Percentiles rank a stretch among this genome's conserved stretches.
Conservation (phyloP, 2,113 vertebrate species). For the Cheirogaleus medius region DNA sequence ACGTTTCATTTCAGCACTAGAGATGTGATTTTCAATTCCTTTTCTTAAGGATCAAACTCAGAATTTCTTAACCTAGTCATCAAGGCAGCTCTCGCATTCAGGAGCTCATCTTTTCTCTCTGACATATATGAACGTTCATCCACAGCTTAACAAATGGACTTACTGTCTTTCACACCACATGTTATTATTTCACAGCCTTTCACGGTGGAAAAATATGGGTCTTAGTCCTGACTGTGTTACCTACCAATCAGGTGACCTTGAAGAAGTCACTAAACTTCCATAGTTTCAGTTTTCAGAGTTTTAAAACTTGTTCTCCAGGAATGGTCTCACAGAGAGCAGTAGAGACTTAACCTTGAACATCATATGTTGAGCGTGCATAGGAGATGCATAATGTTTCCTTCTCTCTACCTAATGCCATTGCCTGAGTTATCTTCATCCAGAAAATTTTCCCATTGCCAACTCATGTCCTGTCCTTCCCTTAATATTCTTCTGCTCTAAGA, state of each 20-base stretch:
- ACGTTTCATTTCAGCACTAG: constrained; percentile 13
- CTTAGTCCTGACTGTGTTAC: not conserved
- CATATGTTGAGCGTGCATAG: not conserved
- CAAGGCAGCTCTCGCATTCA: not conserved
- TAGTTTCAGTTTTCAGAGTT: not conserved
- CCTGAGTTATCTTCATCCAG: not conserved
- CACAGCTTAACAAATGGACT: not conserved
- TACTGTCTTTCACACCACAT: not conserved
- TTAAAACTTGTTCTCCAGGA: not conserved
- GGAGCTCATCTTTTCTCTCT: not conserved
- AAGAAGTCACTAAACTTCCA: not conserved
- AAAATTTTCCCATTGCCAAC: not conserved
- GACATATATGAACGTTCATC: not conserved
- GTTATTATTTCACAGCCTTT: not conserved
- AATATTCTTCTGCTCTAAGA: not conserved
- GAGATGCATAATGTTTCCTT: not conserved
- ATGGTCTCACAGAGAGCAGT: not conserved
- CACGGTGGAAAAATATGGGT: not conserved
- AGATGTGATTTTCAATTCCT: not conserved
- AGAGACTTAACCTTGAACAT: not conserved
- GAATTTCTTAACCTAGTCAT: not conserved
- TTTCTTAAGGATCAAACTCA: constrained; percentile 4
- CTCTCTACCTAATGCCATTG: not conserved
- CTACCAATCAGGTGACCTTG: not conserved
- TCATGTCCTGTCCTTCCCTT: not conserved